phyloP scores from a whole-genome alignment of 2,113 vertebrate genomes.

The Hemiscyllium ocellatum region DNA sequence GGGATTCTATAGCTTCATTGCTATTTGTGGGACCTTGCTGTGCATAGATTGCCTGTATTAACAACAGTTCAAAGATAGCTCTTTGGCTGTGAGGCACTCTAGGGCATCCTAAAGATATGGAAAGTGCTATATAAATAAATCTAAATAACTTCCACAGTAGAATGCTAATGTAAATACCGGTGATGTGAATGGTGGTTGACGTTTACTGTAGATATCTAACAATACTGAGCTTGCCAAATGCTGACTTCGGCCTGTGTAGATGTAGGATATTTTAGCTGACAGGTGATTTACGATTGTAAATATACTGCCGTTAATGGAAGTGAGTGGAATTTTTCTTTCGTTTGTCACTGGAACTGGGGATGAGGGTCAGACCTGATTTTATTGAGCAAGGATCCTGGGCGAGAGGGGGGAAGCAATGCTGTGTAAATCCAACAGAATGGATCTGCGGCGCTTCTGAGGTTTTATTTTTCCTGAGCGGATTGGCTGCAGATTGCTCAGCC shows the following conservation, averaged over 20 bases:
- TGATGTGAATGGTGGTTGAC: not conserved
- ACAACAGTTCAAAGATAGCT: not conserved
- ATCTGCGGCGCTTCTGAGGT: not conserved
- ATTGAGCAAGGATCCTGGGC: not conserved
- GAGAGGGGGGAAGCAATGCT: not conserved
- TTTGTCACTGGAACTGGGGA: not conserved
- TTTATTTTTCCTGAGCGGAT: conserved; percentile 4
- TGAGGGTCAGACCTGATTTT: not conserved
- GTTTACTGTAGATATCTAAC: not conserved
- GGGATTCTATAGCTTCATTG: not conserved
- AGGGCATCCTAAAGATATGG: not conserved
- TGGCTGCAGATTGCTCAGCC: conserved; percentile 28
- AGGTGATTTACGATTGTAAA: not conserved
- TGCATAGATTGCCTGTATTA: not conserved
- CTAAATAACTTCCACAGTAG: not conserved
- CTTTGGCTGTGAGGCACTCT: not conserved
- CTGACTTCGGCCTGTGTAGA: not conserved
- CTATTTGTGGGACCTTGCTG: not conserved
- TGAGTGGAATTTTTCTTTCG: not conserved
- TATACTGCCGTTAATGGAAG: not conserved
- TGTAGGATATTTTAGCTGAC: not conserved
- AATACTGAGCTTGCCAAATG: not conserved
- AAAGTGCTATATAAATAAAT: not conserved
- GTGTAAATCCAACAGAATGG: not conserved
- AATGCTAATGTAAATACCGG: not conserved